Base-by-base conservation (phyloP, 2,113 vertebrate genomes). In the Oncorhynchus kisutch region DNA sequence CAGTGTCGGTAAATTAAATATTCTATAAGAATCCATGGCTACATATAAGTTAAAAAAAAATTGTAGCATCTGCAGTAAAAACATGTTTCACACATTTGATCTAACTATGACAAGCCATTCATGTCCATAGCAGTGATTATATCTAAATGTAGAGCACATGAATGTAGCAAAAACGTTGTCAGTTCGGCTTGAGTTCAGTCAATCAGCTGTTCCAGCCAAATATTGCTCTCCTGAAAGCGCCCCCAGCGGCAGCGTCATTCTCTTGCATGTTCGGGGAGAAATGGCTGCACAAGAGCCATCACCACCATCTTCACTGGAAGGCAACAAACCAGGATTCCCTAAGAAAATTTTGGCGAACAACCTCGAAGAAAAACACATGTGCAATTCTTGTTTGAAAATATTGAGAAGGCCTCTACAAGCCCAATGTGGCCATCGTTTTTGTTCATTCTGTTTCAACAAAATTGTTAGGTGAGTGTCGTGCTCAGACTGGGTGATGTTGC, bases 361-460 rank as follows among this genome's bases (percentile, higher is more conserved):
- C 79, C 90, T 96, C 5, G 96, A 99, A 85, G 95, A 95, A 83
- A 99, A 99, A 75, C 97, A 99, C 83, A 84, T 99, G 87, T 99
- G 98, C 74, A 96, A 96, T 0, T 95, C 95, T 14, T 99, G 98
- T 72, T 92, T 90, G 88, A 96, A 97, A 67, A 93, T 99, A 11
- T 71, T 99, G 70, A 91, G 97, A 60, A 92, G 96, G 79, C 98
- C 98, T 0, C 88, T 96, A 79, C 98, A 99, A 83, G 97, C 97
- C 0, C 96, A 97, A 84, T 99, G 98, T 0, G 98, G 98, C 11
- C 98, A 99, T 73, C 97, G 98, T 67, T 99, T 97, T 85, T 99
- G 98, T 73, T 96, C 93, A 2, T 95, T 90, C 79, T 99, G 97
- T 67, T 94, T 99, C 75, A 93, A 92, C 88, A 94, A 92, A 86